Conservation (phyloP, 2,888 invertebrate species). For the Serripes groenlandicus region DNA sequence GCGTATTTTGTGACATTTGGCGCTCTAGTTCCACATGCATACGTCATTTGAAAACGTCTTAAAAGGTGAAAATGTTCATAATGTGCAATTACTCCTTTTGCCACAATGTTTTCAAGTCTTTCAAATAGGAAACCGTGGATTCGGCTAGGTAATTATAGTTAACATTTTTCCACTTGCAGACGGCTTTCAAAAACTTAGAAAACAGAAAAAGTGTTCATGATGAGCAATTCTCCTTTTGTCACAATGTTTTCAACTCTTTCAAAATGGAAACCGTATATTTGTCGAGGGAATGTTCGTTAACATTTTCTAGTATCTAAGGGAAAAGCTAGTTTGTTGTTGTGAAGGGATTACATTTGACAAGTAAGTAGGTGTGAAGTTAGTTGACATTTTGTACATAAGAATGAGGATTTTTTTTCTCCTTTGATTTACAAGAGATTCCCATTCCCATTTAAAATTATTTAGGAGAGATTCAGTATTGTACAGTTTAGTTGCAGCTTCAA, state of each 20-base stretch:
- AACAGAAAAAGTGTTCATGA: background rate
- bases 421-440: too few species aligned
- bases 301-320: too few species aligned
- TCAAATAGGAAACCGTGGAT: too few species aligned
- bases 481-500: too few species aligned
- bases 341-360: too few species aligned
- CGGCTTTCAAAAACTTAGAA: background rate
- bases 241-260: background rate
- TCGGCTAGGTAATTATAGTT: background rate
- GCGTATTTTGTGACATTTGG: background rate
- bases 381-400: too few species aligned
- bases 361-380: too few species aligned
- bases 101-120: background rate
- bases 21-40: background rate
- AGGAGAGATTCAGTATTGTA: too few species aligned
- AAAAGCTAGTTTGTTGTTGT: too few species aligned
- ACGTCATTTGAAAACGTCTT: background rate
- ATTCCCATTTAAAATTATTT: too few species aligned
- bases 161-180: background rate
- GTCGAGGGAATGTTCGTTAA: too few species aligned
- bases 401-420: too few species aligned
- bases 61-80: background rate
- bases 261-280: background rate
- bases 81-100: background rate
- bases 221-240: background rate